Evolutionary conservation across 2,113 vertebrate species (phyloP).

Genomic region (Rhea pennata): DNA sequence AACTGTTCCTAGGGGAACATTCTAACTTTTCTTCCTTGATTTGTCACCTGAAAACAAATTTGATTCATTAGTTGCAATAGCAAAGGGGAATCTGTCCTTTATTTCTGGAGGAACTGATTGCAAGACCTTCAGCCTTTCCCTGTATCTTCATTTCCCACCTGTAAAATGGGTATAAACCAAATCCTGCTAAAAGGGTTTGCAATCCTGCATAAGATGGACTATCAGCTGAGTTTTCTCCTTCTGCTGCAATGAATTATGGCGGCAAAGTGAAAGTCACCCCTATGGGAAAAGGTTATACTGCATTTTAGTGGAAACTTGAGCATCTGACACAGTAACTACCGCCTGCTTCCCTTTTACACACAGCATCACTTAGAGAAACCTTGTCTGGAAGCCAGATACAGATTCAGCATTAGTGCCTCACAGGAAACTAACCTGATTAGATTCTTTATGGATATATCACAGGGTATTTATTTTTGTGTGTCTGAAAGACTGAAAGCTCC

Average conservation of each 20-base stretch:
- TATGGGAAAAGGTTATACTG: neutral
- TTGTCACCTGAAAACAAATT: neutral
- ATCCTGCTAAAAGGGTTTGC: neutral
- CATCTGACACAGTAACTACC: neutral
- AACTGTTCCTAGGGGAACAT: neutral
- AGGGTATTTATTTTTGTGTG: slow-evolving; percentile 45
- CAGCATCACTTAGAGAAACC: neutral
- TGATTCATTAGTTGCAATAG: neutral
- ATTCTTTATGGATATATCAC: neutral
- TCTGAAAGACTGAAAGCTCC: neutral
- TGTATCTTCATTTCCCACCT: neutral
- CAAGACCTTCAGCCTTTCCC: neutral
- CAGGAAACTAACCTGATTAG: slow-evolving; percentile 9
- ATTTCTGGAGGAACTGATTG: neutral
- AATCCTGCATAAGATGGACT: neutral
- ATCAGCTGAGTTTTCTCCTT: neutral
- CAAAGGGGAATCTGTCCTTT: neutral
- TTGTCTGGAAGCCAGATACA: neutral
- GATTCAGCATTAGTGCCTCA: neutral
- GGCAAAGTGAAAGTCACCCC: neutral
- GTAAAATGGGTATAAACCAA: neutral
- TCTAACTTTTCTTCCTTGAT: neutral
- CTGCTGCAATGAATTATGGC: neutral
- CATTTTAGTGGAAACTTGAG: neutral
- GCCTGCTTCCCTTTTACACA: neutral